phyloP scores from a whole-genome alignment of 2,113 vertebrate genomes.

The Patagioenas fasciata region DNA sequence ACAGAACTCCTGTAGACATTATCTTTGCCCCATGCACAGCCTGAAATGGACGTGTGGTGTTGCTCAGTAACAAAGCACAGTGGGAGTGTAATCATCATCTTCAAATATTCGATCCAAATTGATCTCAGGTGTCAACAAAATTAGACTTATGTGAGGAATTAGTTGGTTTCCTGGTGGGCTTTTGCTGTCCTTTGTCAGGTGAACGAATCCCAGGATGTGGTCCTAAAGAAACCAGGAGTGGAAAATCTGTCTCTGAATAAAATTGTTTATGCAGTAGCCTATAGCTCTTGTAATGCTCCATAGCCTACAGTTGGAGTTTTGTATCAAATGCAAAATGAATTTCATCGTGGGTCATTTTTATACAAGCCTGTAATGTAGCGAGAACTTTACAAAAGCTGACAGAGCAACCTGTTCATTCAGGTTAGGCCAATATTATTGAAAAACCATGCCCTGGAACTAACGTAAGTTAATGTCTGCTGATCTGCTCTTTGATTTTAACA shows the following conservation, averaged over 20 bases:
- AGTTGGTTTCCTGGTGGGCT: background rate
- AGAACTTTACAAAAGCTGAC: background rate
- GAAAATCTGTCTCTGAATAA: background rate
- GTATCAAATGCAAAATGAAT: background rate
- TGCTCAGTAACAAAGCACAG: background rate
- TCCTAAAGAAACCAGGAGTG: background rate
- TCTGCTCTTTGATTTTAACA: constrained; percentile 13
- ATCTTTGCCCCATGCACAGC: background rate
- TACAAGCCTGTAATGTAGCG: background rate
- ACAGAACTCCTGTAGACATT: background rate
- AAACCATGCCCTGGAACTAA: background rate
- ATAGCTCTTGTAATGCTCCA: background rate
- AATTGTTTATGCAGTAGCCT: background rate
- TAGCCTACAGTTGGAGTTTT: background rate
- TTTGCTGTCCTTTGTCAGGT: background rate
- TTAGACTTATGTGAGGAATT: background rate
- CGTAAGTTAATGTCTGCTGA: background rate
- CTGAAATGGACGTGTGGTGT: background rate
- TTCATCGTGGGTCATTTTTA: background rate
- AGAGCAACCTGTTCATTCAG: background rate
- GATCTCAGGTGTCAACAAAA: background rate
- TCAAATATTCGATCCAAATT: background rate
- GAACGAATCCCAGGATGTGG: background rate
- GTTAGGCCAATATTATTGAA: background rate
- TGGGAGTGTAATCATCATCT: background rate